A percentile compares a stretch with the other conserved stretches of the same genome.
Conservation (phyloP, 2,113 vertebrate species). For the Copsychus sechellarum region DNA sequence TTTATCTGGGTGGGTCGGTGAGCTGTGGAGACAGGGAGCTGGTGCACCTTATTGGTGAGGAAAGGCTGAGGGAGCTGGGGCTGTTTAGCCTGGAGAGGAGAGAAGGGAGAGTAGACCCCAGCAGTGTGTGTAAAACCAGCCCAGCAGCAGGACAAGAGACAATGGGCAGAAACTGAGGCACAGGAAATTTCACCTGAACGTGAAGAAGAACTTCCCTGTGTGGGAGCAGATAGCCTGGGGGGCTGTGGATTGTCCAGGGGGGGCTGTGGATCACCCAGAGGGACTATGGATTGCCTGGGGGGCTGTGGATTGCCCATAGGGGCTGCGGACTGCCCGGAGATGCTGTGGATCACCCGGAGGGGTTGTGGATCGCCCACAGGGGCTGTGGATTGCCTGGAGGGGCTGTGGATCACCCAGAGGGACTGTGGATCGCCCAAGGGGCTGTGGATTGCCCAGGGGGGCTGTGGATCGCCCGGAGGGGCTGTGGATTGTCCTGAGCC, state of each 20-base stretch:
- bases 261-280: no score
- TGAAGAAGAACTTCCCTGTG: neutral
- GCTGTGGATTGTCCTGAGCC: neutral
- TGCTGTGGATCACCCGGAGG: accelerated
- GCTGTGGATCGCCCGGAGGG: accelerated
- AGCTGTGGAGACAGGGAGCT: accelerated
- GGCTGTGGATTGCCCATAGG: accelerated
- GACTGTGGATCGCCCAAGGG: accelerated
- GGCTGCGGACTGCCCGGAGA: accelerated
- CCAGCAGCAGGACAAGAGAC: neutral
- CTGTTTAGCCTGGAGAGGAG: neutral
- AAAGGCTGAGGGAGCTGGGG: neutral
- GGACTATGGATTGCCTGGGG: accelerated
- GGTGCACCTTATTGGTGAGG: neutral
- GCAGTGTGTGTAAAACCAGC: neutral
- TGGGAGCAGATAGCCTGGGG: accelerated
- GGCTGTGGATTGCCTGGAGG: accelerated
- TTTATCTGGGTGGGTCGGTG: neutral
- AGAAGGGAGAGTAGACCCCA: neutral
- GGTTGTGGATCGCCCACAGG: accelerated
- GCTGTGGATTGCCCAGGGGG: accelerated
- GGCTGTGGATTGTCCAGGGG: accelerated
- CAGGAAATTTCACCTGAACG: accelerated
- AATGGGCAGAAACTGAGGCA: neutral
- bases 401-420: accelerated